A percentile compares a stretch with the other conserved stretches of the same genome.
Conservation (phyloP, 2,797 vertebrate genomes). For the Aeoliscus strigatus region DNA sequence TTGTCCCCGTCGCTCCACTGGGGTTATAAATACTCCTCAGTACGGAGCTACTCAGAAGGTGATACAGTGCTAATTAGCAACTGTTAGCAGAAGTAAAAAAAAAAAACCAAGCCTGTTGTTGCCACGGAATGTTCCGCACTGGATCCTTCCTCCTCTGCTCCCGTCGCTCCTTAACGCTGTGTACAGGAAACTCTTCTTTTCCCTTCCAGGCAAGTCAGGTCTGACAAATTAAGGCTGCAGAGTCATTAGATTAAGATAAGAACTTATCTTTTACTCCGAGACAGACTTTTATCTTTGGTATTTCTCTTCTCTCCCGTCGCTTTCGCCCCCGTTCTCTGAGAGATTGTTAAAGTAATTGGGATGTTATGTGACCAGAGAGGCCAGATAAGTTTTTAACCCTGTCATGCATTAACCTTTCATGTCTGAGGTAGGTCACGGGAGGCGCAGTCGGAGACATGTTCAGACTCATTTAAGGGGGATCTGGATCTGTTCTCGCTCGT, state of each 20-base stretch:
- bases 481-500: slow-evolving; percentile 32
- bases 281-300: slow-evolving; percentile 93
- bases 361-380: slow-evolving; percentile 74
- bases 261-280: slow-evolving; percentile 91
- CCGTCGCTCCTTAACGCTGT: slow-evolving; percentile 82
- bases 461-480: slow-evolving; percentile 66
- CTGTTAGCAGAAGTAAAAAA: slow-evolving; percentile 71
- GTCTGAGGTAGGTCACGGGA: slow-evolving; percentile 60
- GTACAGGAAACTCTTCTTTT: slow-evolving; percentile 61
- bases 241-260: slow-evolving; percentile 99
- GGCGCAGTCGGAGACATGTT: slow-evolving; percentile 60
- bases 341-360: slow-evolving; percentile 90
- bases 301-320: slow-evolving; percentile 72
- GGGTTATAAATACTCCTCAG: slow-evolving; percentile 75
- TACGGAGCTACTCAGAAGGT: slow-evolving; percentile 73
- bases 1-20: slow-evolving; percentile 55
- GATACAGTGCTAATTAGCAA: slow-evolving; percentile 81
- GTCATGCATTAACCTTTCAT: slow-evolving; percentile 66
- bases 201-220: slow-evolving; percentile 75
- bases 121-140: slow-evolving; percentile 78
- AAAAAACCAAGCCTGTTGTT: slow-evolving; percentile 76
- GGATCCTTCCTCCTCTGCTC: slow-evolving; percentile 78
- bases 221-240: slow-evolving; percentile 95
- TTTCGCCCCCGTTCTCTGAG: slow-evolving; percentile 35
- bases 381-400: slow-evolving; percentile 75